Evolutionary conservation across 2,888 invertebrate species (phyloP).

Genomic region (Ryuthela nishihirai): DNA sequence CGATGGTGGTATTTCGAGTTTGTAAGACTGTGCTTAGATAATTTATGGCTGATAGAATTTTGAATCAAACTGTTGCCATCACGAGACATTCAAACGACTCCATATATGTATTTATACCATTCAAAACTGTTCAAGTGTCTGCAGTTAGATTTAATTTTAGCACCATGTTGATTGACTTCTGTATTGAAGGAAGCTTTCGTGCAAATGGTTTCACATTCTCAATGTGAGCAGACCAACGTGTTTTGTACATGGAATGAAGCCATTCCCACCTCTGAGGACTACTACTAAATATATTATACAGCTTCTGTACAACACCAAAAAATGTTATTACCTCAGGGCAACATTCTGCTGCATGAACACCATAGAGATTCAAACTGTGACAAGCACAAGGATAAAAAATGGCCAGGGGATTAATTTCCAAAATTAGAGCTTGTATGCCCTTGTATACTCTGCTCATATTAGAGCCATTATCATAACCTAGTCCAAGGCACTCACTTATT

Average conservation of each 20-base stretch:
- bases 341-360: conserved; percentile 2
- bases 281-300: conserved; percentile 4
- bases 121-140: no score
- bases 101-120: no score
- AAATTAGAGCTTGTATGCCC: conserved; percentile 9
- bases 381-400: neutral
- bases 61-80: no score
- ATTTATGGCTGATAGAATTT: no score
- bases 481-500: conserved; percentile 7
- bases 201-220: conserved; percentile 1
- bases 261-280: conserved; percentile 14
- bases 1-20: no score
- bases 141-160: no score
- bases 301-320: conserved; percentile 2
- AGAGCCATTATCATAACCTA: conserved; percentile 25
- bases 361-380: conserved; percentile 3
- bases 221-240: conserved; percentile 3
- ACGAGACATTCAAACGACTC: no score
- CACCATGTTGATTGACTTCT: no score
- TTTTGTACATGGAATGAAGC: neutral
- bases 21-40: no score
- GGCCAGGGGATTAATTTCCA: neutral
- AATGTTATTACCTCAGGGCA: neutral
- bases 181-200: neutral
- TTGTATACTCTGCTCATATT: conserved; percentile 27